Evolutionary conservation across 2,113 vertebrate genomes (phyloP).

Genomic region (Misgurnus anguillicaudatus): DNA sequence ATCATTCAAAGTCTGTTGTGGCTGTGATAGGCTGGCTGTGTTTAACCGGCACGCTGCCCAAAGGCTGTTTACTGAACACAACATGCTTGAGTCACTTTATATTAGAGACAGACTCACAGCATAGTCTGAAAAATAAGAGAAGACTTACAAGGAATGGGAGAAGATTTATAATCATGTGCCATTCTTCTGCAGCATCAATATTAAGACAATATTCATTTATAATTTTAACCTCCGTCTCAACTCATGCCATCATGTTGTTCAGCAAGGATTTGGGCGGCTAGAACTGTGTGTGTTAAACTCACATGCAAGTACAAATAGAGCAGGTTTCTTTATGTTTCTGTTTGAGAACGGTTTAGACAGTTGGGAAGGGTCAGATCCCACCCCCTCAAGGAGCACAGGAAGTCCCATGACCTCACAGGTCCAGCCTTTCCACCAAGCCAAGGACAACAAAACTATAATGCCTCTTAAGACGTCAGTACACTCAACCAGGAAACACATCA

Average conservation of each 20-base stretch:
- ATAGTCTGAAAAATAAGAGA: not conserved
- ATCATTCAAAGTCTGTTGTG: constrained; percentile 38
- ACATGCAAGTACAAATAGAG: not conserved
- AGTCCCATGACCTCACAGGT: constrained; percentile 52
- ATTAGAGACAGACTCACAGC: constrained; percentile 12
- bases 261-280: not conserved
- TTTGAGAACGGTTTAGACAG: constrained; percentile 32
- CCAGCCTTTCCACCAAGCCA: constrained; percentile 47
- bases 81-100: not conserved
- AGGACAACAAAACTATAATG: constrained; percentile 40
- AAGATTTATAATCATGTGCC: constrained; percentile 51
- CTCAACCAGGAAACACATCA: constrained; percentile 22
- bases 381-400: constrained; percentile 27
- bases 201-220: not conserved
- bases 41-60: constrained; percentile 17
- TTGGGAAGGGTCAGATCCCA: constrained; percentile 40
- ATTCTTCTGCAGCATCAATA: not conserved
- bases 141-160: constrained; percentile 47
- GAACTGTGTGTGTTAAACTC: not conserved
- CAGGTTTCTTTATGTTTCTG: constrained; percentile 11
- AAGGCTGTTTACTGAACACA: constrained; percentile 33
- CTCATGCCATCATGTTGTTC: not conserved
- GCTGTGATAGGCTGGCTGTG: constrained; percentile 1
- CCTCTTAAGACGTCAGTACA: not conserved
- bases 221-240: not conserved